A percentile compares a stretch with the other conserved stretches of the same genome.
These are phyloP conservation scores for Macropus fuliginosus DNA, from an alignment of 2,797 vertebrate species.

Conservation along the genomic window DNA sequence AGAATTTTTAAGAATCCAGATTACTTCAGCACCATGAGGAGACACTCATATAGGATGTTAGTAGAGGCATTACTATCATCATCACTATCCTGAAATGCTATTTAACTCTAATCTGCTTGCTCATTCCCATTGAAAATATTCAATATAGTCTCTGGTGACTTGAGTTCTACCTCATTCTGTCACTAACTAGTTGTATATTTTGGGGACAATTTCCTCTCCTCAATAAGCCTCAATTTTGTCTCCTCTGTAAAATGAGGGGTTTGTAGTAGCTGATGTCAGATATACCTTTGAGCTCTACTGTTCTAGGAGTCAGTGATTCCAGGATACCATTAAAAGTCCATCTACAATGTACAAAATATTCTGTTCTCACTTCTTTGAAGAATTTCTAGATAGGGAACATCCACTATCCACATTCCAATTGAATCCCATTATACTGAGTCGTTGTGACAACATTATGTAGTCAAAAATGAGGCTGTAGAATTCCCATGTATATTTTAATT, in stretches of 20 bases:
- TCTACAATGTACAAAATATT: neutral
- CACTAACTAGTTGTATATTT: neutral
- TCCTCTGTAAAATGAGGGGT: neutral
- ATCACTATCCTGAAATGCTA: neutral
- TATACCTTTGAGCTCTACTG: neutral
- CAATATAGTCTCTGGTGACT: neutral
- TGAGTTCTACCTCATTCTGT: neutral
- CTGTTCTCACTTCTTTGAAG: conserved; percentile 16
- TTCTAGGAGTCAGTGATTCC: neutral
- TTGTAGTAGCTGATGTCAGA: neutral
- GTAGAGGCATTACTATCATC: neutral
- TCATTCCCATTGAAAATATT: neutral
- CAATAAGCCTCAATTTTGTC: neutral
- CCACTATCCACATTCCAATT: neutral
- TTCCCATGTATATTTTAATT: conserved; percentile 39
- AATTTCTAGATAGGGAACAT: conserved; percentile 2
- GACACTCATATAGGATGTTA: neutral
- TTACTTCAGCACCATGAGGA: neutral
- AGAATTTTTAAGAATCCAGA: neutral
- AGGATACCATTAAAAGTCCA: neutral
- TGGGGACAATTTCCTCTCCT: neutral
- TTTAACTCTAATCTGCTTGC: neutral
- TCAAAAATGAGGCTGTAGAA: neutral
- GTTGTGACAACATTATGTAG: neutral
- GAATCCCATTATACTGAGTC: neutral